A percentile compares a stretch with the other conserved stretches of the same genome.
Conservation (phyloP, 2,888 invertebrate species). For the Diachrysia chrysitis region DNA sequence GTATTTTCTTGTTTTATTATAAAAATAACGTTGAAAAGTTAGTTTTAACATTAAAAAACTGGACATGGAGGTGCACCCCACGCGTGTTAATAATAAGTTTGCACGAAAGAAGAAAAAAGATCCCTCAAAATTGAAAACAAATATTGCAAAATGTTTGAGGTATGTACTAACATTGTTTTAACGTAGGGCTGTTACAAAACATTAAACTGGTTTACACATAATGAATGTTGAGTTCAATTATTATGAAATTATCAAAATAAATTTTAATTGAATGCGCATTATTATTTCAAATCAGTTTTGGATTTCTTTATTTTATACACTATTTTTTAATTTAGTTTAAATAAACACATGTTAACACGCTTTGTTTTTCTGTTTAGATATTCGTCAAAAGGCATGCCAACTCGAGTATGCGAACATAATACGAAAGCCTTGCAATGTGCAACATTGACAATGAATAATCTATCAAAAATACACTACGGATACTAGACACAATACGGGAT, state of each 20-base stretch:
- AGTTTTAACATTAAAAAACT: not conserved
- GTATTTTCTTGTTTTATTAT: constrained; percentile 11
- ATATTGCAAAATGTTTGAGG: constrained; percentile 30
- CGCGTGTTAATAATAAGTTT: constrained; percentile 27
- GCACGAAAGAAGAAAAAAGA: constrained; percentile 31
- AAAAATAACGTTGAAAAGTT: constrained; percentile 30
- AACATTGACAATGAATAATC: constrained; percentile 25
- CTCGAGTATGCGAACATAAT: constrained; percentile 35
- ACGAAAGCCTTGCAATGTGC: constrained; percentile 34
- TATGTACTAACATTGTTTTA: constrained; percentile 11
- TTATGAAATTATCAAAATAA: not conserved
- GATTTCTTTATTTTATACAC: constrained; percentile 6
- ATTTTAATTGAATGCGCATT: too few relatives aligned
- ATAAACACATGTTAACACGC: constrained; percentile 1
- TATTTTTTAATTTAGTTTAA: constrained; percentile 6
- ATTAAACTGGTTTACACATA: constrained; percentile 5
- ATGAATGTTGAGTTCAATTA: constrained; percentile 4
- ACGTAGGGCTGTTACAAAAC: constrained; percentile 8
- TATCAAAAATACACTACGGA: too few relatives aligned
- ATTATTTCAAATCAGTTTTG: not conserved
- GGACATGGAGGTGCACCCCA: constrained; percentile 29
- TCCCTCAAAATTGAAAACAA: constrained; percentile 33
- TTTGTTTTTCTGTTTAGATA: constrained; percentile 3
- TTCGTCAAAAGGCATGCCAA: constrained; percentile 27
- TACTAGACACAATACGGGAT: too few relatives aligned